These are phyloP conservation scores for Alces alces DNA, from an alignment of 2,113 vertebrate genomes.

Conservation along the genomic window DNA sequence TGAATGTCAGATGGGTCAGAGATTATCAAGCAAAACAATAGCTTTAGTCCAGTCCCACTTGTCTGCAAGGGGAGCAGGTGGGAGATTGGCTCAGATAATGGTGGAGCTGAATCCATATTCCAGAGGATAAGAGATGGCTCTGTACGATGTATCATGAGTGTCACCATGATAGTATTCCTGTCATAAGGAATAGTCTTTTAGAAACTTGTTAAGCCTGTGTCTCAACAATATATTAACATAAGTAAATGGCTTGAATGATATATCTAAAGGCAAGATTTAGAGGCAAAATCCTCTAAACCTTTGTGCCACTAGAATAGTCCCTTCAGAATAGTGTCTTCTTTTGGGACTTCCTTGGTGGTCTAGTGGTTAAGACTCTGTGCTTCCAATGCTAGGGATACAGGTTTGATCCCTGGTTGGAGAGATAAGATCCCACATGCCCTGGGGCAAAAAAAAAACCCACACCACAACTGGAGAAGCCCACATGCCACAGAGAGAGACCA, in stretches of 20 bases:
- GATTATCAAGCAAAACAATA: not conserved
- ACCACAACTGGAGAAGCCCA: not conserved
- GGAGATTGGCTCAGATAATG: not conserved
- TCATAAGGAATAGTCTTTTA: not conserved
- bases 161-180: not conserved
- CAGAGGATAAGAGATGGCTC: not conserved
- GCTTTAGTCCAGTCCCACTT: not conserved
- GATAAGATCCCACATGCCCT: not conserved
- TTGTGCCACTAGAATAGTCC: not conserved
- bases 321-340: not conserved
- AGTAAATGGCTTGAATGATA: not conserved
- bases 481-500: not conserved
- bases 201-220: not conserved
- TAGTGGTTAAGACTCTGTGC: not conserved
- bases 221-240: not conserved
- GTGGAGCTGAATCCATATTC: not conserved
- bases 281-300: not conserved
- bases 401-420: not conserved
- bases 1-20: not conserved
- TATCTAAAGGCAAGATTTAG: not conserved
- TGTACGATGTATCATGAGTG: not conserved
- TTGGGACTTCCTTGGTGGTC: not conserved
- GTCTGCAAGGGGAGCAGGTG: not conserved
- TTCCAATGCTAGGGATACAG: not conserved
- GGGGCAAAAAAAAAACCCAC: not conserved